These are phyloP conservation scores for Liparis tanakae DNA, from an alignment of 2,797 vertebrate genomes.

Conservation along the genomic window DNA sequence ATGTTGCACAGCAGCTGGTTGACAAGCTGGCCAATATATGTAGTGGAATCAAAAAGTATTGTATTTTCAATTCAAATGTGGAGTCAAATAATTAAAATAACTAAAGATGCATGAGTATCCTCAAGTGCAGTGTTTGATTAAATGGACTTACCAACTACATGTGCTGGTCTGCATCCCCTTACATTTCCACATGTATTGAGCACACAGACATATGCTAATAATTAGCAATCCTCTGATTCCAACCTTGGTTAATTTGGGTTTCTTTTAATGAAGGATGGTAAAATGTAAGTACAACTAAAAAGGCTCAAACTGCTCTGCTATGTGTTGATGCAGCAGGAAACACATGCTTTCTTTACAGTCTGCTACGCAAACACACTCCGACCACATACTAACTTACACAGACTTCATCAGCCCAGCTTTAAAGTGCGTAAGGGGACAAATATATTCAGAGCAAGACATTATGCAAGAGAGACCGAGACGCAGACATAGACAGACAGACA, in stretches of 20 bases:
- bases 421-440: constrained; percentile 16
- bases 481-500: constrained; percentile 19
- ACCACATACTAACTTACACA: constrained; percentile 60
- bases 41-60: background rate
- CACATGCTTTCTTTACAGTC: constrained; percentile 60
- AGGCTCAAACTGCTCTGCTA: constrained; percentile 48
- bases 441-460: constrained; percentile 38
- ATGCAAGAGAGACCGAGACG: constrained; percentile 13
- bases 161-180: constrained; percentile 14
- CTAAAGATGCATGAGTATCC: background rate
- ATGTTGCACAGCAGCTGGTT: background rate
- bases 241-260: constrained; percentile 54
- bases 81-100: background rate
- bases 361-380: constrained; percentile 50
- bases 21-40: background rate
- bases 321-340: constrained; percentile 59
- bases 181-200: constrained; percentile 20
- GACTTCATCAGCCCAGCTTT: constrained; percentile 55
- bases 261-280: constrained; percentile 58
- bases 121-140: constrained; percentile 4
- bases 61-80: background rate
- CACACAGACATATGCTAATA: constrained; percentile 59
- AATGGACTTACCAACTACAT: constrained; percentile 18
- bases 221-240: constrained; percentile 68
- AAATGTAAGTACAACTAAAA: constrained; percentile 45